A percentile compares a stretch with the other conserved stretches of the same genome.
phyloP scores from a whole-genome alignment of 2,113 vertebrate species.

The Archocentrus centrarchus region DNA sequence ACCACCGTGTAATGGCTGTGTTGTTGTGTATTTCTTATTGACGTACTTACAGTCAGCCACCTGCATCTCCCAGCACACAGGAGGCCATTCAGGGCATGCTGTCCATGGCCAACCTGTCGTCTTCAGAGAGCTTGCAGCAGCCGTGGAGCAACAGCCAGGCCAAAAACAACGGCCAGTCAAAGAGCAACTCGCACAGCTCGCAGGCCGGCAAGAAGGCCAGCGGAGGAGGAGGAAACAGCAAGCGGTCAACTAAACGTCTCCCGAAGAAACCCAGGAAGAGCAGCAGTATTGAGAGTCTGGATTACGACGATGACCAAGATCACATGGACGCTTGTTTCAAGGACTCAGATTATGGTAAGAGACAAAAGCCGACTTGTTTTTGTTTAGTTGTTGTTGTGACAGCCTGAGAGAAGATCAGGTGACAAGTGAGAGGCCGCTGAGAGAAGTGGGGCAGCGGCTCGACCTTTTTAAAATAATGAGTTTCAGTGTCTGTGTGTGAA shows the following conservation, averaged over 20 bases:
- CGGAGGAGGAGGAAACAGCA: conserved; percentile 74
- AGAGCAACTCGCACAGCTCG: conserved; percentile 83
- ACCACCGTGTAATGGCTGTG: conserved; percentile 76
- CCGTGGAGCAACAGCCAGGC: conserved; percentile 90
- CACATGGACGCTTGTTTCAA: conserved; percentile 98
- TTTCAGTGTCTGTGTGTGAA: background rate
- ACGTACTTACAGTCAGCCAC: conserved; percentile 91
- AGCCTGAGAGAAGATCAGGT: background rate
- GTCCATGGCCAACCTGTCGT: conserved; percentile 98
- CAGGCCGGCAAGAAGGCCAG: conserved; percentile 85
- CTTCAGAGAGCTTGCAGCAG: conserved; percentile 92
- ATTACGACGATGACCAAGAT: conserved; percentile 96
- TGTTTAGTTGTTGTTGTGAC: background rate
- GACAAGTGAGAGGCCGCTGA: too few relatives aligned
- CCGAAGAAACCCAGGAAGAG: conserved; percentile 91
- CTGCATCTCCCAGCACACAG: conserved; percentile 98
- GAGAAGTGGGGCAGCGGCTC: background rate
- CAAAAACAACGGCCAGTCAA: conserved; percentile 84
- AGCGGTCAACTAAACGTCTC: conserved; percentile 84
- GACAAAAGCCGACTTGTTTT: rapidly evolving
- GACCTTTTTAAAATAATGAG: background rate
- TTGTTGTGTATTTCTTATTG: conserved; percentile 81
- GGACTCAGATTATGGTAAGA: conserved; percentile 95
- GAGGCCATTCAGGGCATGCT: conserved; percentile 99
- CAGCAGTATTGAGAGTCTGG: conserved; percentile 86